These are phyloP conservation scores for Lutraria rhynchaena DNA, from an alignment of 1,140 invertebrate species.

Conservation along the genomic window DNA sequence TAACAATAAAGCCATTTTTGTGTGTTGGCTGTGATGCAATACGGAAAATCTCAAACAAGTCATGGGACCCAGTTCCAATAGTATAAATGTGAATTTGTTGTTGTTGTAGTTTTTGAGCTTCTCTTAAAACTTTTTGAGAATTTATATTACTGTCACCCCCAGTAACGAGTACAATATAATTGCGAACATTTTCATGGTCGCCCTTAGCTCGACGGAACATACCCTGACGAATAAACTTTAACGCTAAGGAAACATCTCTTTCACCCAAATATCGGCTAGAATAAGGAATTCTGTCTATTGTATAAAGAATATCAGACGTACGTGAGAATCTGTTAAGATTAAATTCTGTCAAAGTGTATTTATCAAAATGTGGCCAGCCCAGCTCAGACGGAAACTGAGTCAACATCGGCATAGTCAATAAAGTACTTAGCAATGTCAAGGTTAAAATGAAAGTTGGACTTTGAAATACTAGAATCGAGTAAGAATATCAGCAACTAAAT, in stretches of 20 bases:
- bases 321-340: slow-evolving; percentile 59
- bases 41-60: slow-evolving; percentile 67
- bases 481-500: no score
- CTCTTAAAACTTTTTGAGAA: slow-evolving; percentile 60
- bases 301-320: slow-evolving; percentile 49
- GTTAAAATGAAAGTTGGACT: slow-evolving; percentile 68
- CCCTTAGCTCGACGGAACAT: slow-evolving; percentile 64
- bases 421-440: slow-evolving; percentile 70
- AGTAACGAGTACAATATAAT: slow-evolving; percentile 68
- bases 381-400: slow-evolving; percentile 70
- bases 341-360: no score
- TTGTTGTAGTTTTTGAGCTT: slow-evolving; percentile 58
- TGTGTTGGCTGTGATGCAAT: slow-evolving; percentile 67
- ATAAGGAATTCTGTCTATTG: slow-evolving; percentile 59
- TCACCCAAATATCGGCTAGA: slow-evolving; percentile 49
- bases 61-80: slow-evolving; percentile 71
- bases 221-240: slow-evolving; percentile 33
- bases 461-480: slow-evolving; percentile 72
- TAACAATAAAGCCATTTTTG: slow-evolving; percentile 70
- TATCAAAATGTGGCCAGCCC: slow-evolving; percentile 73
- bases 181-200: slow-evolving; percentile 63
- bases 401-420: slow-evolving; percentile 68
- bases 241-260: slow-evolving; percentile 57
- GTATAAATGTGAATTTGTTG: slow-evolving; percentile 67
- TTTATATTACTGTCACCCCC: slow-evolving; percentile 71